phyloP scores from a whole-genome alignment of 2,888 invertebrate species.

The Microctonus hyperodae region DNA sequence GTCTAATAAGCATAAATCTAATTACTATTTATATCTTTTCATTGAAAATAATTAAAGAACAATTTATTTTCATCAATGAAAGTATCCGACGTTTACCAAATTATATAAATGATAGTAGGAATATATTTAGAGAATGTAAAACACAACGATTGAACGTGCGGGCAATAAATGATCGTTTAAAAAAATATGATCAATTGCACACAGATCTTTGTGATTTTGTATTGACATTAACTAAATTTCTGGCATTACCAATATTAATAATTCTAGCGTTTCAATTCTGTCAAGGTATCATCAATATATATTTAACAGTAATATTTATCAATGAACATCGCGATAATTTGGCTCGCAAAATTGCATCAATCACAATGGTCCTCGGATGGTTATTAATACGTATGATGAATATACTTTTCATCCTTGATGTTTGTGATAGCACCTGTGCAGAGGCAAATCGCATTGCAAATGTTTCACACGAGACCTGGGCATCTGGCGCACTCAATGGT shows the following conservation, averaged over 20 bases:
- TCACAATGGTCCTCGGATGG: constrained; percentile 22
- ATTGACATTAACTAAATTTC: constrained; percentile 28
- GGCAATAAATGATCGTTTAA: constrained; percentile 17
- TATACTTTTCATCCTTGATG: constrained; percentile 20
- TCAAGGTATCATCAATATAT: constrained; percentile 33
- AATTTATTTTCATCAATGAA: constrained; percentile 31
- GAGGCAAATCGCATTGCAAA: constrained; percentile 38
- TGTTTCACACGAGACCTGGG: constrained; percentile 33
- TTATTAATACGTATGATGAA: constrained; percentile 21
- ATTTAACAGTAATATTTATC: constrained; percentile 24
- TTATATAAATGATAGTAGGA: not conserved
- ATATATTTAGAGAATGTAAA: constrained; percentile 24
- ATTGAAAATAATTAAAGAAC: constrained; percentile 21
- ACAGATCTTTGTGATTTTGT: constrained; percentile 33
- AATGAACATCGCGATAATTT: constrained; percentile 11
- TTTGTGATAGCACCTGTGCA: constrained; percentile 29
- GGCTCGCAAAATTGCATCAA: not conserved
- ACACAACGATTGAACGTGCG: not conserved
- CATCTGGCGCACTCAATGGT: constrained; percentile 10
- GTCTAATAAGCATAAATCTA: constrained; percentile 25
- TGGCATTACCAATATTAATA: constrained; percentile 32
- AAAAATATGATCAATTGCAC: constrained; percentile 31
- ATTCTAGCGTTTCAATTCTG: constrained; percentile 27
- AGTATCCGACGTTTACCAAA: constrained; percentile 23
- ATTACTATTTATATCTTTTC: constrained; percentile 24